These are phyloP conservation scores for Etheostoma perlongum DNA, from an alignment of 2,797 vertebrate genomes.

Conservation along the genomic window DNA sequence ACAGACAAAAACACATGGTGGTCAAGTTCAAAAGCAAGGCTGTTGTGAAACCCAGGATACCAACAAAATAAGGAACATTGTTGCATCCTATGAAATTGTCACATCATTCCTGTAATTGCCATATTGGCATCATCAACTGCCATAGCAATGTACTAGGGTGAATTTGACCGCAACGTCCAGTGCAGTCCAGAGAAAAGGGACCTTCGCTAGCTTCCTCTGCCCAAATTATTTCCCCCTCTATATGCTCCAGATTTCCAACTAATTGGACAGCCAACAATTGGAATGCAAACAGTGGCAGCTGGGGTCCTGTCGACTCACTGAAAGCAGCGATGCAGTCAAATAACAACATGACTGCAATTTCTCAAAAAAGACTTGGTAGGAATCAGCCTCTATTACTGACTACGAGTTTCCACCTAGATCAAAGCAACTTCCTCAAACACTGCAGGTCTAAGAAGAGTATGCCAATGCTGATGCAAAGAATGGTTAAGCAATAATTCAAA, in stretches of 20 bases:
- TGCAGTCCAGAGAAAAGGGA: conserved; percentile 21
- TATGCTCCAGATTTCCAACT: conserved; percentile 31
- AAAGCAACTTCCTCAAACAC: conserved; percentile 49
- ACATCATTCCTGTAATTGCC: conserved; percentile 35
- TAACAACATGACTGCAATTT: conserved; percentile 44
- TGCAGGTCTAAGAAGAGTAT: conserved; percentile 5
- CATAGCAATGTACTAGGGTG: not conserved
- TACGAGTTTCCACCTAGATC: conserved; percentile 25
- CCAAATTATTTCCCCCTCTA: conserved; percentile 34
- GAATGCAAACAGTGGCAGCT: conserved; percentile 71
- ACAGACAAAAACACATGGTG: conserved; percentile 26
- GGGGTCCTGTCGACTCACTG: conserved; percentile 73
- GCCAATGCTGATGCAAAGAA: conserved; percentile 31
- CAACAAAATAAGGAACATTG: conserved; percentile 22
- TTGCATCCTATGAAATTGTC: conserved; percentile 37
- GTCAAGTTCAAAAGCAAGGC: conserved; percentile 30
- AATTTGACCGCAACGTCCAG: conserved; percentile 19
- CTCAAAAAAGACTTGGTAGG: conserved; percentile 37
- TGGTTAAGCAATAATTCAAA: conserved; percentile 15
- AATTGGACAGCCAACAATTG: conserved; percentile 59
- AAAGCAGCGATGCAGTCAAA: conserved; percentile 41
- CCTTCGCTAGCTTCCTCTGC: conserved; percentile 13
- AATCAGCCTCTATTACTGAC: conserved; percentile 57
- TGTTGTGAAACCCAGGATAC: conserved; percentile 6
- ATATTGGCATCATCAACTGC: conserved; percentile 21